Evolutionary conservation across 2,888 invertebrate species (phyloP).

Genomic region (Sinelater perroti): DNA sequence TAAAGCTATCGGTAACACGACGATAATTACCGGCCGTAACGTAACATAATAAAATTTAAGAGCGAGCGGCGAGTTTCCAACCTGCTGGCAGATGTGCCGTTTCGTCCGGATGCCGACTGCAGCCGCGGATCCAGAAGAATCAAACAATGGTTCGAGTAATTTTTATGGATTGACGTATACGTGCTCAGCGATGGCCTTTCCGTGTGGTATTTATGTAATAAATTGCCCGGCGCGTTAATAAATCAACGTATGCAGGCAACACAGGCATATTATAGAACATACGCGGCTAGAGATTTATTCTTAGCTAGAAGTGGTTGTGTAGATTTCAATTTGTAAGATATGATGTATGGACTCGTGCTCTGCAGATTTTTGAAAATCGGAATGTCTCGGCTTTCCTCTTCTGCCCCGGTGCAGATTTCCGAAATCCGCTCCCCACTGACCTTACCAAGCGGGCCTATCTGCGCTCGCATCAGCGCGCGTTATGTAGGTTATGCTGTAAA

Average conservation of each 20-base stretch:
- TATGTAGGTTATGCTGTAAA: slow-evolving; percentile 28
- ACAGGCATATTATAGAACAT: slow-evolving; percentile 3
- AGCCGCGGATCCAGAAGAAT: no score
- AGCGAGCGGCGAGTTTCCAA: neutral
- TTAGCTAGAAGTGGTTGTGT: slow-evolving; percentile 11
- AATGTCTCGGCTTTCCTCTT: slow-evolving; percentile 10
- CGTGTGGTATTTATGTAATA: slow-evolving; percentile 9
- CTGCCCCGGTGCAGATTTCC: no score
- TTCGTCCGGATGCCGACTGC: no score
- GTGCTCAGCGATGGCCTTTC: no score
- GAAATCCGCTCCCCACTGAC: slow-evolving; percentile 24
- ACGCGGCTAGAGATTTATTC: slow-evolving; percentile 3
- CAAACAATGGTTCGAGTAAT: no score
- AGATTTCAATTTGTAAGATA: slow-evolving; percentile 28
- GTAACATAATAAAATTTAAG: slow-evolving; percentile 18
- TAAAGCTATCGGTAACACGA: slow-evolving; percentile 22
- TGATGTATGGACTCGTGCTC: slow-evolving; percentile 13
- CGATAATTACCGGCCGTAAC: slow-evolving; percentile 21
- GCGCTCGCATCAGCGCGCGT: slow-evolving; percentile 19
- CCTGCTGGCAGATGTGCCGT: neutral
- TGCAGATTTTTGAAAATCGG: neutral
- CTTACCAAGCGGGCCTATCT: slow-evolving; percentile 30
- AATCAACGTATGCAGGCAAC: neutral
- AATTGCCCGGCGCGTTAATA: slow-evolving; percentile 1
- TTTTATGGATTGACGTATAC: no score